phyloP scores from a whole-genome alignment of 2,888 invertebrate genomes.

The Amphipyra berbera region DNA sequence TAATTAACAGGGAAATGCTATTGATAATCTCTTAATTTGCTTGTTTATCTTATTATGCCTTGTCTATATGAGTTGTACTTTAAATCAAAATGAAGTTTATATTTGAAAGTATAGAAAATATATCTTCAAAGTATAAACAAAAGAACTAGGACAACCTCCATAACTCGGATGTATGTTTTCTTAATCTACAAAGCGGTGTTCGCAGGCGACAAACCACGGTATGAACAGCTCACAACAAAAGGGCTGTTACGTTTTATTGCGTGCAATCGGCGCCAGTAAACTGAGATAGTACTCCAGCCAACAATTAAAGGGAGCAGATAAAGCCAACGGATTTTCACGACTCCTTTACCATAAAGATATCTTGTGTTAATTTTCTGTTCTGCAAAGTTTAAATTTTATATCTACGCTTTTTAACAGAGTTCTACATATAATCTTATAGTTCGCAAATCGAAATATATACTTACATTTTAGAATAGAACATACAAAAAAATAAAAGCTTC shows the following conservation, averaged over 20 bases:
- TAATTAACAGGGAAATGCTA: too few species aligned
- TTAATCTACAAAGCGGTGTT: constrained; percentile 60
- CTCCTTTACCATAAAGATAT: constrained; percentile 64
- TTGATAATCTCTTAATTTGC: too few species aligned
- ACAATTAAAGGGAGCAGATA: constrained; percentile 84
- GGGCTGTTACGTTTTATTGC: constrained; percentile 83
- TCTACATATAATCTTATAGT: too few species aligned
- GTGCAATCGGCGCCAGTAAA: constrained; percentile 78
- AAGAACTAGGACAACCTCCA: constrained; percentile 31
- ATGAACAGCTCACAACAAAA: constrained; percentile 73
- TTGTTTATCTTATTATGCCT: too few species aligned
- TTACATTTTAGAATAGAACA: too few species aligned
- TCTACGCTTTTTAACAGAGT: background rate
- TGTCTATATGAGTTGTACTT: too few species aligned
- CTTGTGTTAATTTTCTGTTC: constrained; percentile 25
- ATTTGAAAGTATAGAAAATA: too few species aligned
- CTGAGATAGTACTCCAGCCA: constrained; percentile 80
- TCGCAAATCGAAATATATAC: too few species aligned
- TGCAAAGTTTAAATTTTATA: constrained; percentile 1
- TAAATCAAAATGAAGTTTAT: too few species aligned
- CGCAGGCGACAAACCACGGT: constrained; percentile 70
- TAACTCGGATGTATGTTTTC: constrained; percentile 50
- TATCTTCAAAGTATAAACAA: constrained; percentile 7
- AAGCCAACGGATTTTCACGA: constrained; percentile 72
- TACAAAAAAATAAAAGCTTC: too few species aligned